Conservation (phyloP, 1,140 invertebrate genomes). For the Hirudo medicinalis region DNA sequence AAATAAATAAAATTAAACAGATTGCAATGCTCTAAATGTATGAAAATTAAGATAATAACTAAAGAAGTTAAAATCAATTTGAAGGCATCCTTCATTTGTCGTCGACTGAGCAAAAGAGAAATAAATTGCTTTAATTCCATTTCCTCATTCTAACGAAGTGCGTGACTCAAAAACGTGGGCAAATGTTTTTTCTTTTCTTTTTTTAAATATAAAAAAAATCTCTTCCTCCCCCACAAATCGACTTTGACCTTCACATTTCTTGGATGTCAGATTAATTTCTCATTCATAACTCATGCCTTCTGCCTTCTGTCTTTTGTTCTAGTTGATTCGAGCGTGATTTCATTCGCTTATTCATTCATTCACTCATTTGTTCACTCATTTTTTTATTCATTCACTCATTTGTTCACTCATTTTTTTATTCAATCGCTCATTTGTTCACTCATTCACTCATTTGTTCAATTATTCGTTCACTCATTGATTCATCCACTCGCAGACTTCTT, state of each 20-base stretch:
- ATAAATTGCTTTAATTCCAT: too few relatives aligned
- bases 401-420: not conserved
- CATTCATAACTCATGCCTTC: not conserved
- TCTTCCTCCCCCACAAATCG: not conserved
- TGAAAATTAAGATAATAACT: too few relatives aligned
- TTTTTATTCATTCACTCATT: not conserved
- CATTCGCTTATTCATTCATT: not conserved
- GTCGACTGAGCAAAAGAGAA: too few relatives aligned
- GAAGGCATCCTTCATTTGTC: too few relatives aligned
- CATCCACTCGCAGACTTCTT: too few relatives aligned
- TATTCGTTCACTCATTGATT: not conserved
- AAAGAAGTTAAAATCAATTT: too few relatives aligned
- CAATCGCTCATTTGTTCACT: not conserved
- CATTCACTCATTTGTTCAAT: not conserved
- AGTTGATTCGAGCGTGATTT: not conserved
- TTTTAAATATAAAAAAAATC: not conserved
- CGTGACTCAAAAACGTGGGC: too few relatives aligned
- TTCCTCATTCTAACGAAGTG: too few relatives aligned
- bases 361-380: not conserved
- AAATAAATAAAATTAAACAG: too few relatives aligned
- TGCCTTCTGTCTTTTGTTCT: not conserved
- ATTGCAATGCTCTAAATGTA: too few relatives aligned
- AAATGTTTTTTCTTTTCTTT: not conserved
- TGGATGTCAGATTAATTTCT: not conserved
- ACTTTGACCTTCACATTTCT: not conserved